phyloP scores from a whole-genome alignment of 2,888 invertebrate genomes.

The Melanophora roralis region DNA sequence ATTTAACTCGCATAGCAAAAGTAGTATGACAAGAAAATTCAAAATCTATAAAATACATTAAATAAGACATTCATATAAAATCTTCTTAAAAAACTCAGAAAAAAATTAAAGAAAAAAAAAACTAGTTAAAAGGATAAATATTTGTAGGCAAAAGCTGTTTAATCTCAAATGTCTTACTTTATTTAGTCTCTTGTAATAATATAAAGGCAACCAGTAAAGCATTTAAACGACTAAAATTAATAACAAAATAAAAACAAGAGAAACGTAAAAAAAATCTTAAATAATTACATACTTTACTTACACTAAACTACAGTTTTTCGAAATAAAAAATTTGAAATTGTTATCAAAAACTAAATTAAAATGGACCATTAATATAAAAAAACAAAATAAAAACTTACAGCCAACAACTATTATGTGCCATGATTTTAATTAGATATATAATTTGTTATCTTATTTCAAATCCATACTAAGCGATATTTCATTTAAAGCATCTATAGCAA shows the following conservation, averaged over 20 bases:
- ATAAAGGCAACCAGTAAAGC: slow-evolving; percentile 47
- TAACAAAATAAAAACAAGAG: background rate
- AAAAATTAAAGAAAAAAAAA: background rate
- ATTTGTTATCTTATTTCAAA: too few relatives aligned
- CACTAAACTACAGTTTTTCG: too few relatives aligned
- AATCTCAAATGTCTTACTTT: slow-evolving; percentile 28
- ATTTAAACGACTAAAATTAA: slow-evolving; percentile 46
- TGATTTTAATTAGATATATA: too few relatives aligned
- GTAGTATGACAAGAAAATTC: slow-evolving; percentile 1
- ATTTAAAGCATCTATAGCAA: too few relatives aligned
- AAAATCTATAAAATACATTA: background rate
- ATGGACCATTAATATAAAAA: too few relatives aligned
- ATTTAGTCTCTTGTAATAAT: slow-evolving; percentile 29
- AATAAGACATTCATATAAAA: too few relatives aligned
- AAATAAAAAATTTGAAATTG: too few relatives aligned
- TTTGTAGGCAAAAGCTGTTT: slow-evolving; percentile 31
- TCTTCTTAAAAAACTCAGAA: background rate
- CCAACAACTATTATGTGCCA: too few relatives aligned
- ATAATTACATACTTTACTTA: too few relatives aligned
- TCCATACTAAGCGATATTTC: too few relatives aligned
- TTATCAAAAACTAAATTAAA: too few relatives aligned
- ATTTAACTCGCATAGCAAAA: slow-evolving; percentile 30
- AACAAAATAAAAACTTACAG: too few relatives aligned
- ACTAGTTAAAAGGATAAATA: background rate
- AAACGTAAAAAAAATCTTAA: background rate